Evolutionary conservation across 2,113 vertebrate species (phyloP).

Genomic region (Xenopus laevis): DNA sequence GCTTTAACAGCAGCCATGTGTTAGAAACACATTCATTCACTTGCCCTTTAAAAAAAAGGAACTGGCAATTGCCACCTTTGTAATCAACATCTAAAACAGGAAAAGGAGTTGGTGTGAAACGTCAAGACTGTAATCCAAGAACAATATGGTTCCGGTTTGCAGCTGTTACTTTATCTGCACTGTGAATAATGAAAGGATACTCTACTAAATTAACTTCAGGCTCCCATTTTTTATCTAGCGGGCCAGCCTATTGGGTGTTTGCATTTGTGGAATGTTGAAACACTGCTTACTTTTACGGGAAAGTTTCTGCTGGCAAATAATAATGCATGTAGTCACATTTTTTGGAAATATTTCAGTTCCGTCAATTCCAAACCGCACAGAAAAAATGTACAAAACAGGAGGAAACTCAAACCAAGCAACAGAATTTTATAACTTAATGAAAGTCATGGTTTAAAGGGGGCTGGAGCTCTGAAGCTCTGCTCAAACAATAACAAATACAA

Average conservation of each 20-base stretch:
- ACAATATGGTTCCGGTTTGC: conserved; percentile 25
- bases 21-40: no score
- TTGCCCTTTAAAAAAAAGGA: not conserved
- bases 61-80: not conserved
- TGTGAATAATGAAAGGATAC: conserved; percentile 36
- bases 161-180: conserved; percentile 16
- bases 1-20: no score
- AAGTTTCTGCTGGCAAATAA: conserved; percentile 36
- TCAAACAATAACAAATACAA: no score
- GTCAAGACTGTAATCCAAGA: conserved; percentile 39
- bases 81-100: conserved; percentile 20
- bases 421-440: not conserved
- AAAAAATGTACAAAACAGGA: conserved; percentile 2
- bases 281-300: conserved; percentile 27
- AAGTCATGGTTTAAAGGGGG: not conserved
- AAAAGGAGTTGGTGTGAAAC: conserved; percentile 37
- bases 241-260: not conserved
- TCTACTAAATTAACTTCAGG: not conserved
- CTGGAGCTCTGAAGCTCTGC: no score
- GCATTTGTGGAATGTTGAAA: conserved; percentile 11
- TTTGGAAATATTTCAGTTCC: conserved; percentile 31
- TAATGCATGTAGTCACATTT: conserved; percentile 26
- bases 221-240: conserved; percentile 1
- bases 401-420: conserved; percentile 14
- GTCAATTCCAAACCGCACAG: conserved; percentile 18